Conservation (phyloP, 1,140 invertebrate genomes). For the Hyles euphorbiae region DNA sequence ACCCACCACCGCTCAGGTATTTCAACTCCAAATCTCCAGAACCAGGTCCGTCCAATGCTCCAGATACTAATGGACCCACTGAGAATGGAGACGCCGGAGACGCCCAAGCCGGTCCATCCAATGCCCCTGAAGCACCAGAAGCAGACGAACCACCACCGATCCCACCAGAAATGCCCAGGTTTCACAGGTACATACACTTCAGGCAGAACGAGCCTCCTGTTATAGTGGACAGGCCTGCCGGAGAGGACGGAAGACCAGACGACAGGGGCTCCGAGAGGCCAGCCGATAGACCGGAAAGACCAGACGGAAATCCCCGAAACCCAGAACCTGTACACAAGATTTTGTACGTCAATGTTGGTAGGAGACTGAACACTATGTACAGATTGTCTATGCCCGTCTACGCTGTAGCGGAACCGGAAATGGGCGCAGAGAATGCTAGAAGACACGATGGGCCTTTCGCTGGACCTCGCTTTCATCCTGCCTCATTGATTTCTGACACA, state of each 20-base stretch:
- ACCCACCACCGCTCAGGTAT: too few relatives aligned
- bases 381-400: slow-evolving; percentile 10
- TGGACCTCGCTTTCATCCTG: slow-evolving; percentile 14
- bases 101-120: background rate
- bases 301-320: background rate
- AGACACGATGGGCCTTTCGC: background rate
- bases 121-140: background rate
- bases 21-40: too few relatives aligned
- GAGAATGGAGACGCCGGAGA: too few relatives aligned
- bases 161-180: too few relatives aligned
- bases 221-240: too few relatives aligned
- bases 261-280: too few relatives aligned
- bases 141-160: slow-evolving; percentile 4
- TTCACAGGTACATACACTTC: too few relatives aligned
- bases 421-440: background rate
- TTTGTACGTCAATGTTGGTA: slow-evolving; percentile 22
- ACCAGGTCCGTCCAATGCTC: too few relatives aligned
- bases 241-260: too few relatives aligned
- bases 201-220: too few relatives aligned
- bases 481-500: slow-evolving; percentile 39
- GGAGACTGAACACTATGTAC: slow-evolving; percentile 17
- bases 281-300: too few relatives aligned
- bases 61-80: too few relatives aligned
- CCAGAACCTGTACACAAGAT: slow-evolving; percentile 12
- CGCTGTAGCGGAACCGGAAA: background rate